Base-by-base conservation (phyloP, 2,797 vertebrate species). In the Lutra lutra region DNA sequence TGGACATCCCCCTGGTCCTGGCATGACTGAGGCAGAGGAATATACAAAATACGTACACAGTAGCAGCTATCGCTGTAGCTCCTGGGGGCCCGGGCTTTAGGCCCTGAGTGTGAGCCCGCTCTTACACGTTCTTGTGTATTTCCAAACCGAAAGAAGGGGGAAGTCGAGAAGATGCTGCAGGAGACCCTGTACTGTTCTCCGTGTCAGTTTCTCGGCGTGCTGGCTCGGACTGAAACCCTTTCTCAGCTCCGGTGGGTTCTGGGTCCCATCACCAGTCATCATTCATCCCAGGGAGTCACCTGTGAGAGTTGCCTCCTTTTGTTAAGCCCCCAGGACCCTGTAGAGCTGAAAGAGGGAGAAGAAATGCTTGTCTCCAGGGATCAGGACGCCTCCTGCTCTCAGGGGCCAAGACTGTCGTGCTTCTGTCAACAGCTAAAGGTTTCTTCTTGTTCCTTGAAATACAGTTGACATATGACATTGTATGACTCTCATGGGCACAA, bases 121-220 rank as follows among this genome's bases (percentile, higher is more conserved):
- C n/a, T 23, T 9, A 1, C 10, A 1, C n/a, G 43, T 6, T 48
- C 54, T 68, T 3, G 4, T 38, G 0, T 60, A 17, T 80, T 85
- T 77, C 91, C 51, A 20, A 25, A 18, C 46, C 0, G 0, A 62
- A 82, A 79, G 58, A 23, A 48, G 3, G 25, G 54, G 27, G 77
- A 32, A 7, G 7, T 8, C 5, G 8, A 11, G 46, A 17, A 13
- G 56, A 15, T 11, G 7, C 15, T 17, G 32, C 0, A 15, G 48
- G 48, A 7, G 29, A 27, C 62, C 0, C 6, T 1, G 35, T 0
- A 0, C 32, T 20, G 3, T 21, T 62, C 46, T 51, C 8, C 20
- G 12, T 7, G 11, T 70, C 14, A 0, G 0, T 9, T 40, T 43
- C 40, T 60, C 11, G 40, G 46, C 38, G 10, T 2, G n/a, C 7